These are phyloP conservation scores for Opisthocomus hoazin DNA, from an alignment of 2,113 vertebrate species.

Conservation along the genomic window DNA sequence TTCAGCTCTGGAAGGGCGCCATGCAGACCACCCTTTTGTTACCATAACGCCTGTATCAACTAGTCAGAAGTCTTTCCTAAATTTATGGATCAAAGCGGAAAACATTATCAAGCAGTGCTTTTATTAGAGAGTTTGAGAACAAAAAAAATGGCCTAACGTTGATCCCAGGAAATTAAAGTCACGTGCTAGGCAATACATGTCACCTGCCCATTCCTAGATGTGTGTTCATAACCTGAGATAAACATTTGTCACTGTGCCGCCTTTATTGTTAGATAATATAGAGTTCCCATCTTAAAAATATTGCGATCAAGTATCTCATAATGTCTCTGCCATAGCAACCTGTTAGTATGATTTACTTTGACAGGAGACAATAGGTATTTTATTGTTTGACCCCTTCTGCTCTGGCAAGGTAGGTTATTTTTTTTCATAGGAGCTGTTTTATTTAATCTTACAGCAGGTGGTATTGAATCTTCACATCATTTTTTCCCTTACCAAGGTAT, in stretches of 20 bases:
- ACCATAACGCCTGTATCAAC: not conserved
- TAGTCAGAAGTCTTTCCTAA: not conserved
- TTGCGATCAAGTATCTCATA: constrained; percentile 61
- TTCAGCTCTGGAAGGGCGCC: not conserved
- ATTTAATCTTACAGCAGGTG: constrained; percentile 50
- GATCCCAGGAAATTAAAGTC: constrained; percentile 48
- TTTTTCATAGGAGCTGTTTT: constrained; percentile 46
- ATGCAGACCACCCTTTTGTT: not conserved
- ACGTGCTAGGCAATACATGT: not conserved
- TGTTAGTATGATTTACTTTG: constrained; percentile 61
- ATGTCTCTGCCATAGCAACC: constrained; percentile 7
- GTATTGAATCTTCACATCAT: constrained; percentile 34
- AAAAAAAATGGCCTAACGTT: not conserved
- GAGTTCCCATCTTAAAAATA: constrained; percentile 58
- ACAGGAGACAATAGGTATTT: constrained; percentile 51
- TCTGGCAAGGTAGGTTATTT: not conserved
- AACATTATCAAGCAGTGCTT: not conserved
- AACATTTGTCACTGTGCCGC: not conserved
- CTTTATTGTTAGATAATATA: constrained; percentile 51
- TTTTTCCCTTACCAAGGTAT: not conserved
- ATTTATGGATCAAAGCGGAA: constrained; percentile 9
- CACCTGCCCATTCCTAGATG: not conserved
- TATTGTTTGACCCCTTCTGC: constrained; percentile 61
- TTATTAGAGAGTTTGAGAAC: not conserved
- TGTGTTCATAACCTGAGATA: constrained; percentile 23